phyloP scores from a whole-genome alignment of 2,113 vertebrate species.

The Aspidoscelis tigris region DNA sequence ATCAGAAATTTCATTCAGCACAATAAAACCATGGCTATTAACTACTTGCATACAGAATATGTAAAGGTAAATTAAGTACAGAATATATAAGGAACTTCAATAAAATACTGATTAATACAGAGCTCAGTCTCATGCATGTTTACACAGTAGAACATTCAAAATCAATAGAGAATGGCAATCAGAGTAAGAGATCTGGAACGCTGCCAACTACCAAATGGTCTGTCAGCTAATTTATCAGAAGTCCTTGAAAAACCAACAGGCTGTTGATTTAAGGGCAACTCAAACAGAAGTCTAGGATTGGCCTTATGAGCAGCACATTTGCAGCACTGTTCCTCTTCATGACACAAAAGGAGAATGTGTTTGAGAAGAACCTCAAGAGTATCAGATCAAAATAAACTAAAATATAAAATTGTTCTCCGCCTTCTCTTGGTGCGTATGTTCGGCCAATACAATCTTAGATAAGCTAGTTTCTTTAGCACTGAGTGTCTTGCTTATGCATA shows the following conservation, averaged over 20 bases:
- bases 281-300: no score
- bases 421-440: background rate
- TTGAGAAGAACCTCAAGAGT: no score
- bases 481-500: background rate
- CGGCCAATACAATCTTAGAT: background rate
- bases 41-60: background rate
- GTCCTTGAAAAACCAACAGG: background rate
- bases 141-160: background rate
- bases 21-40: background rate
- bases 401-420: no score
- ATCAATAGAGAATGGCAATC: background rate
- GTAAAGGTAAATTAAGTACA: fast-evolving
- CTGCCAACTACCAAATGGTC: background rate
- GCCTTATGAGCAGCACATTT: background rate
- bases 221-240: background rate
- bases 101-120: background rate
- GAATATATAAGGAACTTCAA: background rate
- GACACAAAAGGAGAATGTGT: background rate
- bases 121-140: background rate
- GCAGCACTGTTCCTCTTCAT: background rate
- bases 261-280: background rate
- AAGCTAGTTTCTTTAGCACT: background rate
- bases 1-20: background rate
- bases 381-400: background rate
- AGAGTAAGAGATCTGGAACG: background rate